Percentiles rank a stretch among this genome's conserved stretches.
Evolutionary conservation across 2,113 vertebrate genomes (phyloP).

Genomic region (Siniperca knerii): DNA sequence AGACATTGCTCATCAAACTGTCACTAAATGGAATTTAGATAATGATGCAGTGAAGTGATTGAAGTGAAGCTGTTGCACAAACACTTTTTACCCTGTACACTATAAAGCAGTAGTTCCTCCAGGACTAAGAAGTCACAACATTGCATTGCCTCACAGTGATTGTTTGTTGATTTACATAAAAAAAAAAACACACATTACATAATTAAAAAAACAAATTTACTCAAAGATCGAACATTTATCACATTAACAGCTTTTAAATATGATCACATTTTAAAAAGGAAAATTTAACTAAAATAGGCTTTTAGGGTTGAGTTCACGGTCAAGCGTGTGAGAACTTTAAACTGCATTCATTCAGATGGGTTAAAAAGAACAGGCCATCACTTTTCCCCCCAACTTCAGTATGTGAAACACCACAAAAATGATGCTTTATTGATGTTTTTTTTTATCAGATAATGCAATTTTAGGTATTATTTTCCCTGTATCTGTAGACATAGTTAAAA

Average conservation of each 20-base stretch:
- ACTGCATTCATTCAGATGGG: conserved; percentile 4
- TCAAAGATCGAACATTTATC: conserved; percentile 48
- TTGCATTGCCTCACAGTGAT: conserved; percentile 65
- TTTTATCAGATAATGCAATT: background rate
- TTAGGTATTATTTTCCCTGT: background rate
- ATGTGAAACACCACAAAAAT: background rate
- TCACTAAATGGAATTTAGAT: conserved; percentile 7
- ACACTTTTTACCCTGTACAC: background rate
- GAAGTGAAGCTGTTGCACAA: conserved; percentile 15
- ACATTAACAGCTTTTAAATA: conserved; percentile 54
- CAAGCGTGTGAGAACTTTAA: conserved; percentile 4
- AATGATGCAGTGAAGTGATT: background rate
- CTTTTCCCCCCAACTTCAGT: background rate
- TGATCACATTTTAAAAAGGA: conserved; percentile 63
- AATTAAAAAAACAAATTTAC: conserved; percentile 22
- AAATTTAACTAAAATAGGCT: conserved; percentile 31
- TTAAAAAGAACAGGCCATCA: background rate
- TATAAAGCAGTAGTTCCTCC: conserved; percentile 26
- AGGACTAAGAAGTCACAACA: conserved; percentile 18
- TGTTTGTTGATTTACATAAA: conserved; percentile 55
- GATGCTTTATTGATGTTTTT: background rate
- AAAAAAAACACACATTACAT: conserved; percentile 26
- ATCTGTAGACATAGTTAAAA: background rate
- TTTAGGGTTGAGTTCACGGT: conserved; percentile 20
- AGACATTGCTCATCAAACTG: conserved; percentile 21